These are phyloP conservation scores for Apogon hyalosoma DNA, from an alignment of 2,797 vertebrate species.

Conservation along the genomic window DNA sequence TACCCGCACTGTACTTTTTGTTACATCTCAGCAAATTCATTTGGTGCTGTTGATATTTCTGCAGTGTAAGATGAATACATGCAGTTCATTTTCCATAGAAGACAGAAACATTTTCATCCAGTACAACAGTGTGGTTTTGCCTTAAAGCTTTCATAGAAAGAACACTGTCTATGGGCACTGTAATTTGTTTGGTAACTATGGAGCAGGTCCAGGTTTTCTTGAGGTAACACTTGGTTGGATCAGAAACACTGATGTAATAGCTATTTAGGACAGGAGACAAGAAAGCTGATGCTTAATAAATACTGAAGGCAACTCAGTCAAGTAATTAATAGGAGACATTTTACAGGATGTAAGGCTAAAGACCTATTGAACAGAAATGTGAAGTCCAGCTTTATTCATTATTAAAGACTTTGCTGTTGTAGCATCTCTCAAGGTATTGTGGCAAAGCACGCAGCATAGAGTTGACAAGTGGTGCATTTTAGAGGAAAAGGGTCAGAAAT, in stretches of 20 bases:
- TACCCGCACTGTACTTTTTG: no score
- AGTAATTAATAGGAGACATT: background rate
- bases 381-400: background rate
- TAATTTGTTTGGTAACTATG: conserved; percentile 1
- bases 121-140: background rate
- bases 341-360: background rate
- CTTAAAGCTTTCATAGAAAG: background rate
- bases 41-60: no score
- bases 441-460: background rate
- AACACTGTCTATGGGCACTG: background rate
- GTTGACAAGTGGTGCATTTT: background rate
- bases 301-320: conserved; percentile 5
- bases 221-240: background rate
- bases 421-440: no score
- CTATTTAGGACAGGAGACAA: background rate
- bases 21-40: no score
- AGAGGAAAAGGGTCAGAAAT: background rate
- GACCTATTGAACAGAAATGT: background rate
- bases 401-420: background rate
- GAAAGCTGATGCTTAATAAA: conserved; percentile 14
- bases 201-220: conserved; percentile 4
- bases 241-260: background rate
- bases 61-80: no score
- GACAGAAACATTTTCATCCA: background rate
- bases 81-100: background rate